These are phyloP conservation scores for Chloroceryle inda DNA, from an alignment of 2,797 vertebrate genomes.

Conservation along the genomic window DNA sequence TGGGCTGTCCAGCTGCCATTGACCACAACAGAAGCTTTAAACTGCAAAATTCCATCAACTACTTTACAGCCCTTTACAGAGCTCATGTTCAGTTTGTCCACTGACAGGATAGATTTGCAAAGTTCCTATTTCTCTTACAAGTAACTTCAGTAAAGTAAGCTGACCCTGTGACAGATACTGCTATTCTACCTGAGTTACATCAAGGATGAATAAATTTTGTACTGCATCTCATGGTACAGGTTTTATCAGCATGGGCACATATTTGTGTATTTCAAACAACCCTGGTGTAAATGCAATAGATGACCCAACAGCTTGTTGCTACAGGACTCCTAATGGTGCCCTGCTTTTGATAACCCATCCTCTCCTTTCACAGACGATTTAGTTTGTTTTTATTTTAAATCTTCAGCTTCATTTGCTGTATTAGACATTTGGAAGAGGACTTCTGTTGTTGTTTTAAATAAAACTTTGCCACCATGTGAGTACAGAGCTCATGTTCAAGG, in stretches of 20 bases:
- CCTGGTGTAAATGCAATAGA: neutral
- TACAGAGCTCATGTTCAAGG: neutral
- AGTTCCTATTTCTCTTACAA: neutral
- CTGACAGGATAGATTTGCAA: neutral
- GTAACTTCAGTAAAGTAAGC: neutral
- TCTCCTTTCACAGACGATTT: constrained; percentile 22
- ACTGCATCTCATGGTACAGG: neutral
- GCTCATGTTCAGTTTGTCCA: accelerated
- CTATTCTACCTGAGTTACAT: neutral
- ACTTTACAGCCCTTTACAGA: neutral
- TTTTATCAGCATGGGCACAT: neutral
- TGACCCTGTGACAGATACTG: neutral
- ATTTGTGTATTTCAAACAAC: neutral
- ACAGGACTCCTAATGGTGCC: neutral
- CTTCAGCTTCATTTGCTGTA: constrained; percentile 50
- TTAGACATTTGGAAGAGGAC: constrained; percentile 13
- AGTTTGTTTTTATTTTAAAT: constrained; percentile 24
- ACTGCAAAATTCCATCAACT: neutral
- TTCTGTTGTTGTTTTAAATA: constrained; percentile 29
- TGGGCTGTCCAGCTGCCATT: neutral
- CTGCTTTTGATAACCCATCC: neutral
- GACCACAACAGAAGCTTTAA: neutral
- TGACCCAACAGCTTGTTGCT: neutral
- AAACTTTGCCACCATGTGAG: neutral
- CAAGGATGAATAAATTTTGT: neutral